Base-by-base conservation (phyloP, 2,888 invertebrate species). In the Sycophila texana region DNA sequence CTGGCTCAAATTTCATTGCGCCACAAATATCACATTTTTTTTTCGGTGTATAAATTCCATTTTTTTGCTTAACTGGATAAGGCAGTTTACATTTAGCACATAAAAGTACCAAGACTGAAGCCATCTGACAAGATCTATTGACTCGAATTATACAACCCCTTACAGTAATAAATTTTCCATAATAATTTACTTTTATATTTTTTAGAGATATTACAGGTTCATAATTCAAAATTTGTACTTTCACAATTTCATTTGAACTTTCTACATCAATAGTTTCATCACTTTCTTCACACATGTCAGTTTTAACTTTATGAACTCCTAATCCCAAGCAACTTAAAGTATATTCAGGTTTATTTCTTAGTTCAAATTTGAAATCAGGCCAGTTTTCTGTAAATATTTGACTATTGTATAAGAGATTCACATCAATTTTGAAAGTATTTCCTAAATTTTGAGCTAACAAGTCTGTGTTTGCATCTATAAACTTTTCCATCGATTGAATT, bases 141-240 rank as follows among this genome's bases (percentile, higher is more conserved):
- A 96, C 95, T 88, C 95, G 93, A 80, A 96, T 95, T 0, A 98
- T 96, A 60, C 96, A 96, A 0, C 98, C 98, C 87, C 95, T 94
- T 3, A 98, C 93, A 39, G 95, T 93, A 30, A 97, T 94, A 83
- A 98, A 88, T 90, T 95, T 95, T 5, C 94, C 96, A 91, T 94
- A 95, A 85, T 92, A 93, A 88, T 93, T 94, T 0, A 95, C 93
- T 92, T 95, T 95, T 39, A 96, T 91, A 89, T 94, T 93, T 86
- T 93, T 93, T 68, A 96, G 89, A 30, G 94, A 93, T 61, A 94
- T 92, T 1, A 95, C 90, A 49, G 95, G 94, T 81, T 94, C 93
- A 89, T 94, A 95, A 88, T 94, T 93, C 16, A 91, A 86, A 67
- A 95, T 90, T 85, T 94, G 91, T 1, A 93, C 92, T 84, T 92